Percentiles rank a stretch among this genome's conserved stretches.
Evolutionary conservation across 2,797 vertebrate species (phyloP).

Genomic region (Melanotaenia maccullochi): DNA sequence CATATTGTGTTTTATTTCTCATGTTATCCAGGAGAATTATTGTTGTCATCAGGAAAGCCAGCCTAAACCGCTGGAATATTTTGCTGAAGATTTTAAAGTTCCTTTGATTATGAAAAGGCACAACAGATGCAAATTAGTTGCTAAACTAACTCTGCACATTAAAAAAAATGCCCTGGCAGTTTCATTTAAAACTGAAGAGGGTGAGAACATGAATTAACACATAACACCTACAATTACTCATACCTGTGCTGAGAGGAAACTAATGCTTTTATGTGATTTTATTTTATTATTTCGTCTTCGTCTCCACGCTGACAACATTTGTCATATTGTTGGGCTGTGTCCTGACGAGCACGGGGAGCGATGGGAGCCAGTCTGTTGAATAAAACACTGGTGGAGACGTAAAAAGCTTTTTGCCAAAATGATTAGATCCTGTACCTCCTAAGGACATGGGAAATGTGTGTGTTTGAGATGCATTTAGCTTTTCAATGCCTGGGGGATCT

Average conservation of each 20-base stretch:
- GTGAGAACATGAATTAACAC: neutral
- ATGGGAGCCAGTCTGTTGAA: slow-evolving; percentile 52
- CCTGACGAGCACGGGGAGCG: slow-evolving; percentile 21
- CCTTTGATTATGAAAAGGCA: no score
- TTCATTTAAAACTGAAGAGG: neutral
- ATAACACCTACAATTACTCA: neutral
- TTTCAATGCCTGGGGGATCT: slow-evolving; percentile 49
- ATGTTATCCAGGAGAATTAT: no score
- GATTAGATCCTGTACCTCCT: slow-evolving; percentile 64
- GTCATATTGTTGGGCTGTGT: slow-evolving; percentile 43
- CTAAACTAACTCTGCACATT: no score
- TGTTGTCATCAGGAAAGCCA: no score
- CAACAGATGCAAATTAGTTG: no score
- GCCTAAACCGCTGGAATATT: no score
- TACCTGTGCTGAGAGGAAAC: no score
- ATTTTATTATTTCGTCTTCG: neutral
- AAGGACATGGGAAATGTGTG: slow-evolving; percentile 20
- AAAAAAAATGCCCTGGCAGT: slow-evolving; percentile 18
- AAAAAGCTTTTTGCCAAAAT: slow-evolving; percentile 74
- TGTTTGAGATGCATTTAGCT: slow-evolving; percentile 22
- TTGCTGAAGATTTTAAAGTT: no score
- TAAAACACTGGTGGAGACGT: slow-evolving; percentile 57
- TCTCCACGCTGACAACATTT: slow-evolving; percentile 32
- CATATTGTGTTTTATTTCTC: no score
- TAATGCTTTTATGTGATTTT: slow-evolving; percentile 12